Evolutionary conservation across 2,113 vertebrate species (phyloP), one percentile per base, ranked within the genome.

Genomic region (Machaerirhynchus nigripectus): DNA sequence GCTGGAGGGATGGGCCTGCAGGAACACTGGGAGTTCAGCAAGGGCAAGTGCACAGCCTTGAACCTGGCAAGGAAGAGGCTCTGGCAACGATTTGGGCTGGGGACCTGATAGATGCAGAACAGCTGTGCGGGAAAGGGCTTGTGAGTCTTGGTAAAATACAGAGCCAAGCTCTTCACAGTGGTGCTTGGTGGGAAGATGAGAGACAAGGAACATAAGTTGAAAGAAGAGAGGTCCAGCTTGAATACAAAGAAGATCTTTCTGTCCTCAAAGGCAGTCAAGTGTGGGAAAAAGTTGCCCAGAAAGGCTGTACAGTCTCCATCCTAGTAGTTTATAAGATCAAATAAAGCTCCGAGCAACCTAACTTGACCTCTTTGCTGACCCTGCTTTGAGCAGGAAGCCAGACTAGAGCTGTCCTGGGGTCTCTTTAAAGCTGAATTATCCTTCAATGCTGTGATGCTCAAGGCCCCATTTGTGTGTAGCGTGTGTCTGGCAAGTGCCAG

Each of bases 391-490:
- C 64, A 63, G 47, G 61, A 87, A 60, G 28, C 53, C 40, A 37
- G 55, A 67, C 84, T 26, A 77, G 52, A 74, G 42, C 64, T 50
- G 37, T 93, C 65, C 50, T 55, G 52, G 63, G 61, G 61, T 71
- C 44, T 71, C 84, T 75, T 85, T 79, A 78, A 80, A 27, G 16
- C 8, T 4, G 4, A 57, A 27, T 83, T 73, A 57, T 53, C 44
- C 67, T 44, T 56, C 1, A 0, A 1, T 14, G 18, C 13, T 55
- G 1, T 12, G 30, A 47, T 49, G 16, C 3, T 1, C 49, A 28
- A 40, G 31, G 28, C 26, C 47, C 33, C 27, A 6, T 37, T 44
- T 85, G 44, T 42, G 23, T 19, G 13, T 5, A 11, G 24, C 0
- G 0, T 11, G 11, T 21, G 11, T 56, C 67, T 84, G 56, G 30